Conservation (phyloP, 2,797 vertebrate species). For the Champsocephalus esox region DNA sequence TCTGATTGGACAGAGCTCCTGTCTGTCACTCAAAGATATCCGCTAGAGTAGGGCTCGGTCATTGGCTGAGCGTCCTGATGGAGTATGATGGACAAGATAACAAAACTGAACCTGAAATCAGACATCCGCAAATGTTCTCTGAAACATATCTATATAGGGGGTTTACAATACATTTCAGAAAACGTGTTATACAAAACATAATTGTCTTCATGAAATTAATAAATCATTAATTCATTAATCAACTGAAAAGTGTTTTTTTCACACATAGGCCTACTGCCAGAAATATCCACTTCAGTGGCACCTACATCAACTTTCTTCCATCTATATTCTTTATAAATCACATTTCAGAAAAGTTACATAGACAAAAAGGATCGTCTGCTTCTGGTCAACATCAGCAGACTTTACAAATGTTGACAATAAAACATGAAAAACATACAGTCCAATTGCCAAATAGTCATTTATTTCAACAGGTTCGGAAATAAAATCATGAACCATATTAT, state of each 20-base stretch:
- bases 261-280: no score
- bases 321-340: no score
- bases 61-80: conserved; percentile 64
- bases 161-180: no score
- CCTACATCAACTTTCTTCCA: no score
- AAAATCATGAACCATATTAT: conserved; percentile 29
- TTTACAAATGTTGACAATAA: not conserved
- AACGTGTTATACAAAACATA: no score
- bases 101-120: conserved; percentile 1
- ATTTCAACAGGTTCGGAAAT: not conserved
- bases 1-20: conserved; percentile 63
- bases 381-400: no score
- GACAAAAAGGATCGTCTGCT: no score
- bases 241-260: no score
- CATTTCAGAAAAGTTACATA: no score
- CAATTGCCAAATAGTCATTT: not conserved
- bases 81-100: conserved; percentile 33
- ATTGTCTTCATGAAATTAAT: no score
- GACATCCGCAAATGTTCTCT: not conserved
- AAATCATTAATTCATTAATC: no score
- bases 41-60: conserved; percentile 38
- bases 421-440: not conserved
- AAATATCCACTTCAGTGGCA: no score
- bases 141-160: not conserved
- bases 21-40: conserved; percentile 60